A percentile compares a stretch with the other conserved stretches of the same genome.
phyloP scores from a whole-genome alignment of 2,113 vertebrate genomes.

The Calonectris borealis region DNA sequence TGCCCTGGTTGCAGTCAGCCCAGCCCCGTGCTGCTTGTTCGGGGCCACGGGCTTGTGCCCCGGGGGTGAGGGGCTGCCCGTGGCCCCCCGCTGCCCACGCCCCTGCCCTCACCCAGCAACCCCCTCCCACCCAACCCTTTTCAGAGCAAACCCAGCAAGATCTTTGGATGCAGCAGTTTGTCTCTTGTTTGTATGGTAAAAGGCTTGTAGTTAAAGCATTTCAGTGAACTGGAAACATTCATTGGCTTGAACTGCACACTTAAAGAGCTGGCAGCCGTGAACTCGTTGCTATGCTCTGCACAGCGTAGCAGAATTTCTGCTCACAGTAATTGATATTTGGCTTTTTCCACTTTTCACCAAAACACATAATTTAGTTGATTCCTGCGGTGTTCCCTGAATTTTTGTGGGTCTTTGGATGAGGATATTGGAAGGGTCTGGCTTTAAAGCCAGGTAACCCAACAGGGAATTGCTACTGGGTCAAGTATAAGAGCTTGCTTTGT shows the following conservation, averaged over 20 bases:
- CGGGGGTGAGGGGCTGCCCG: rapidly evolving
- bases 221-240: constrained; percentile 35
- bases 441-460: background rate
- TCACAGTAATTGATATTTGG: background rate
- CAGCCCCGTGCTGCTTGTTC: background rate
- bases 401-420: background rate
- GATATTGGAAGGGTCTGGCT: background rate
- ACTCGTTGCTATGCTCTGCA: constrained; percentile 35
- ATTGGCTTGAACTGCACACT: background rate
- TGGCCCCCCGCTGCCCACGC: background rate
- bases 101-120: background rate
- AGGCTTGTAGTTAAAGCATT: background rate
- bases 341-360: background rate
- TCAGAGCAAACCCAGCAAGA: background rate
- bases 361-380: background rate
- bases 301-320: background rate
- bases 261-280: background rate
- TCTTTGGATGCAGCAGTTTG: background rate
- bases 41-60: background rate
- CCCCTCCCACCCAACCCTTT: background rate
- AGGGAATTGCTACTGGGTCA: background rate
- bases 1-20: background rate
- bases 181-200: background rate
- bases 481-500: background rate
- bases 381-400: background rate